Conservation (phyloP, 1,140 invertebrate species). For the Scaptomyza montana region DNA sequence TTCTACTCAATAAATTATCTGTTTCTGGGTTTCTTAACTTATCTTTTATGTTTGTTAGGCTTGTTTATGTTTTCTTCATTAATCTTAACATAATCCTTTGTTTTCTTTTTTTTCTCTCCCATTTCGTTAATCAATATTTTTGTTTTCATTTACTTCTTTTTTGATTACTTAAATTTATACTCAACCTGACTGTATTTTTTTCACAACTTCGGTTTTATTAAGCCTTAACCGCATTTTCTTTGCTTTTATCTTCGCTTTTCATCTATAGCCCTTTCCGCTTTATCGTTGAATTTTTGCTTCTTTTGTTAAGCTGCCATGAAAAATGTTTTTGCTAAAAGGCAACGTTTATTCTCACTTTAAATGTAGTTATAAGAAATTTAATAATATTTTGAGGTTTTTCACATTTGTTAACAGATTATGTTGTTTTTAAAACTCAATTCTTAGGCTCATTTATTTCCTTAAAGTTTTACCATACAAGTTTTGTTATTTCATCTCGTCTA, state of each 20-base stretch:
- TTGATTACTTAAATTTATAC: neutral
- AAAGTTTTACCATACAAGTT: neutral
- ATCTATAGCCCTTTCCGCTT: neutral
- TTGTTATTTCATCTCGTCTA: slow-evolving; percentile 16
- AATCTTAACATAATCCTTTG: neutral
- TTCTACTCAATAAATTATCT: no score
- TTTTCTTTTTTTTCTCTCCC: neutral
- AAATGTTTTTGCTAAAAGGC: neutral
- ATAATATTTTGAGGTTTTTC: no score
- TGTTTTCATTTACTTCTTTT: neutral
- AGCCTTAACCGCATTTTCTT: slow-evolving; percentile 1
- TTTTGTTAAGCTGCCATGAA: neutral
- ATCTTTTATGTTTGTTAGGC: neutral
- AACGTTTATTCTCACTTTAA: no score
- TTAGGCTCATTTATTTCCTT: no score
- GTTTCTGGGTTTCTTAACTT: neutral
- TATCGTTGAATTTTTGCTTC: neutral
- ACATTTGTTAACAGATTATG: no score
- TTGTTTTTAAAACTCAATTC: no score
- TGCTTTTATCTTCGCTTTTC: neutral
- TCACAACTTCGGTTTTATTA: neutral
- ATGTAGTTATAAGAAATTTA: no score
- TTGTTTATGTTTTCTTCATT: no score
- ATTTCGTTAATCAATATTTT: no score
- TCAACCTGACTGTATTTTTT: neutral